phyloP scores from a whole-genome alignment of 2,113 vertebrate genomes.

The Pseudopipra pipra region DNA sequence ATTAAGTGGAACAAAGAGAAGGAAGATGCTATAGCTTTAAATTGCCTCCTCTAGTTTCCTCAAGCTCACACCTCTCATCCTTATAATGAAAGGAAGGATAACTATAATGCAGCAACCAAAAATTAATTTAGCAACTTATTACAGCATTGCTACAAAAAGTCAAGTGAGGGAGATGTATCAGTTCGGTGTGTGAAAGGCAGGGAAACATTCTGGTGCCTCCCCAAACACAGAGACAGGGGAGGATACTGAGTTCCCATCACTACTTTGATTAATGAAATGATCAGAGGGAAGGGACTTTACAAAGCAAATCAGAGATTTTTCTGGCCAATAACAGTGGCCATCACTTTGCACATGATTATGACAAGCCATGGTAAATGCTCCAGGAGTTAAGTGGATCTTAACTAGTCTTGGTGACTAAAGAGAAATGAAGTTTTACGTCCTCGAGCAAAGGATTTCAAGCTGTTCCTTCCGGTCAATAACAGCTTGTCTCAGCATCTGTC shows the following conservation, averaged over 20 bases:
- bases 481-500: neutral
- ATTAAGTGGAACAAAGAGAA: neutral
- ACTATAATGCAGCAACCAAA: neutral
- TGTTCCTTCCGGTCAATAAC: neutral
- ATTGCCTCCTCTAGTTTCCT: neutral
- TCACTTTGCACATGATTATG: neutral
- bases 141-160: neutral
- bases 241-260: neutral
- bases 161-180: neutral
- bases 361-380: neutral
- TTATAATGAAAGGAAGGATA: neutral
- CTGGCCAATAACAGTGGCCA: neutral
- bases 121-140: neutral
- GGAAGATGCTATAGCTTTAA: neutral
- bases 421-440: neutral
- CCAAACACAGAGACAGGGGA: neutral
- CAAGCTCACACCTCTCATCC: neutral
- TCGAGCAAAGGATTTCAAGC: conserved; percentile 17
- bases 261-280: accelerated
- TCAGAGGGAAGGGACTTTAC: neutral
- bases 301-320: neutral
- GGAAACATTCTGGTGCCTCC: neutral
- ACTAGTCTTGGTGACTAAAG: neutral
- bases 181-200: neutral
- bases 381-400: neutral